Evolutionary conservation across 2,113 vertebrate species (phyloP), one percentile per base, ranked within the genome.

Genomic region (Lasiurus borealis): DNA sequence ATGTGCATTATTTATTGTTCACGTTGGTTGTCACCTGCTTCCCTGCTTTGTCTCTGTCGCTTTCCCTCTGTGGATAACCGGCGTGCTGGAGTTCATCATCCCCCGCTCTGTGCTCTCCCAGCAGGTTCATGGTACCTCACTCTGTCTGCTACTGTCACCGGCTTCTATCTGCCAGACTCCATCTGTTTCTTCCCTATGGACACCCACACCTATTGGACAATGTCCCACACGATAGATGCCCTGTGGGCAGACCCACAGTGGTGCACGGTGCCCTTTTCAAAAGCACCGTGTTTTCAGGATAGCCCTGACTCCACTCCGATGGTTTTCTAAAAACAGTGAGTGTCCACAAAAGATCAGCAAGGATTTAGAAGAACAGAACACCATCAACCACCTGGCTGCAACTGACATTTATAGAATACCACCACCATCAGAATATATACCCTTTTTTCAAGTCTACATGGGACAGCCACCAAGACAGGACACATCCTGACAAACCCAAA

Each of bases 51-150:
- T 72, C 88, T 87, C 90, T 46, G 52, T 52, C 11, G 68, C 48
- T n/a, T 48, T 71, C 59, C 57, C 40, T 86, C 34, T 29, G 46
- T 85, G 72, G 36, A 52, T 73, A 36, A 3, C 19, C 25, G 11
- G 71, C 31, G 2, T 16, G 81, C 90, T 80, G 64, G 75, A 85
- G 93, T 76, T 46, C 69, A 90, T 96, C 87, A 93, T 23, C 31
- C 64, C 25, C 3, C 52, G 36, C 44, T n/a, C 96, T 2, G 4
- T 8, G 34, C 73, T 68, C 62, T 93, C 85, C 1, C 57, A 12
- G 90, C 83, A 21, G 46, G 57, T 46, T 72, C 64, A 46, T 21
- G 36, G 88, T 19, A 2, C 69, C 71, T 64, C 48, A 8, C 25
- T 90, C 88, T 78, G 82, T 64, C 85, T 73, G 59, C 11, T 25